Conservation (phyloP, 1,140 invertebrate species). For the Bombus balteatus region DNA sequence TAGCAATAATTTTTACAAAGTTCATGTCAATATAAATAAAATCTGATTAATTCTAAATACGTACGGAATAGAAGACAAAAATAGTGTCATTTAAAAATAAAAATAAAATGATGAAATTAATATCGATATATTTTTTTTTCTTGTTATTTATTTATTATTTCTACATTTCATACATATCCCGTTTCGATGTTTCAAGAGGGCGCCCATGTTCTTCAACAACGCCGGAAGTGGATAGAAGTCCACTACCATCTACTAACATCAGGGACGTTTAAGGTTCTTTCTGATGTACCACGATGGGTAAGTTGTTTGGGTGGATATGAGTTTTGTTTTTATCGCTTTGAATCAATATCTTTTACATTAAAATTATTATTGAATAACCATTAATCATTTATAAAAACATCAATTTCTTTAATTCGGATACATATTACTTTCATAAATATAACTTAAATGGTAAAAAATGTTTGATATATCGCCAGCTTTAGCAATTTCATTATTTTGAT, state of each 20-base stretch:
- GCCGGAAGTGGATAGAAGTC: not conserved
- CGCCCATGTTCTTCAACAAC: not conserved
- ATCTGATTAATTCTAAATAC: not conserved
- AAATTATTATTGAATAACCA: not conserved
- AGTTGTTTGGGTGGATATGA: slow-evolving; percentile 27
- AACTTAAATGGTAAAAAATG: not conserved
- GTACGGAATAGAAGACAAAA: not conserved
- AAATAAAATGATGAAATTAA: not conserved
- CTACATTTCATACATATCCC: not conserved
- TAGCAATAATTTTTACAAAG: not conserved
- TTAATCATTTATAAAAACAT: not conserved
- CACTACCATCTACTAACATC: not conserved
- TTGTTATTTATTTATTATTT: not conserved
- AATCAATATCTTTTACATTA: slow-evolving; percentile 42
- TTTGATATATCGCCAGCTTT: not conserved
- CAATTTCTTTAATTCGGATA: not conserved
- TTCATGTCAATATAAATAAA: not conserved
- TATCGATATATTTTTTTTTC: not conserved
- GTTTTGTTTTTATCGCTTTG: slow-evolving; percentile 51
- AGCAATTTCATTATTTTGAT: not conserved
- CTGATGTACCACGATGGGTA: slow-evolving; percentile 65
- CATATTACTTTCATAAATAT: slow-evolving; percentile 30
- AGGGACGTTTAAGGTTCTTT: slow-evolving; percentile 54
- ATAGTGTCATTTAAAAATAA: not conserved
- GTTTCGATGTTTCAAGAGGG: not conserved